Evolutionary conservation across 2,113 vertebrate genomes (phyloP).

Genomic region (Plestiodon gilberti): DNA sequence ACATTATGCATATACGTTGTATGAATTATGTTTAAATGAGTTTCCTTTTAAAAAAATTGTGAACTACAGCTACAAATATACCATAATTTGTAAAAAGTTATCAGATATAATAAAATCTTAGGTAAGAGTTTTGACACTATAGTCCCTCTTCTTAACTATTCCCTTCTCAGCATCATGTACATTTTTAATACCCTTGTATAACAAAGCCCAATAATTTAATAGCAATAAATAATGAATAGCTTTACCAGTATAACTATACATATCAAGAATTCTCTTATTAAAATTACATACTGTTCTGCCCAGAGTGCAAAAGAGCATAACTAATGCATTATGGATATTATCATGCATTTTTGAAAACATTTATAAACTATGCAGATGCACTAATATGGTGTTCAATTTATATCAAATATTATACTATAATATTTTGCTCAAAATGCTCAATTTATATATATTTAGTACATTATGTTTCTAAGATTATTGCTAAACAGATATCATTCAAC

Average conservation of each 20-base stretch:
- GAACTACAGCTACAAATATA: slow-evolving; percentile 10
- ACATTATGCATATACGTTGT: no score
- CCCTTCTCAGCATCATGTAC: background rate
- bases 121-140: background rate
- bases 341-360: slow-evolving; percentile 4
- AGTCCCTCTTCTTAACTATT: slow-evolving; percentile 1
- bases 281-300: slow-evolving; percentile 7
- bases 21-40: slow-evolving; percentile 17
- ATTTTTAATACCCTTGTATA: slow-evolving; percentile 26
- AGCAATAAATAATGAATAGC: slow-evolving; percentile 15
- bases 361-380: background rate
- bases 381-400: background rate
- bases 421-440: background rate
- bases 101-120: slow-evolving; percentile 22
- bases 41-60: background rate
- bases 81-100: slow-evolving; percentile 8
- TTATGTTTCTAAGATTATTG: slow-evolving; percentile 26
- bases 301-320: background rate
- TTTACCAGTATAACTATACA: slow-evolving; percentile 3
- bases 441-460: background rate
- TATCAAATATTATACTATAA: slow-evolving; percentile 8
- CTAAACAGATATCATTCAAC: background rate
- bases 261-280: slow-evolving; percentile 25
- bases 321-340: slow-evolving; percentile 16
- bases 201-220: background rate